These are phyloP conservation scores for Oxyruncus cristatus DNA, from an alignment of 2,113 vertebrate species.

Conservation along the genomic window DNA sequence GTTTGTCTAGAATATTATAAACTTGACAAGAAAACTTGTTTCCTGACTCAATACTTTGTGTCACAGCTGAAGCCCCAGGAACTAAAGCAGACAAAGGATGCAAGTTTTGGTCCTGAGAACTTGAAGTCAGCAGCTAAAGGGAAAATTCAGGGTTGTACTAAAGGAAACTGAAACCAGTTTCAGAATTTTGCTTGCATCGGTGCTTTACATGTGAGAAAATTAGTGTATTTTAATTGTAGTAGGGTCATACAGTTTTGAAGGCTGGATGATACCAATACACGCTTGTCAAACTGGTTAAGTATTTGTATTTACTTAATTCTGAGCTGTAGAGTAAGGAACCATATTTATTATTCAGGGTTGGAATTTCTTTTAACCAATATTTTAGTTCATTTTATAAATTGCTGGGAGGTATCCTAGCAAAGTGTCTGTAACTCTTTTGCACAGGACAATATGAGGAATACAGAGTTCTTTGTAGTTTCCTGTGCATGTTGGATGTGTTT, in stretches of 20 bases:
- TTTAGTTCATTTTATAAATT: background rate
- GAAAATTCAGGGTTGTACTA: background rate
- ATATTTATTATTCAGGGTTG: background rate
- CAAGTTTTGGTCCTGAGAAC: background rate
- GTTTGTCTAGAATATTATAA: background rate
- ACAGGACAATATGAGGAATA: background rate
- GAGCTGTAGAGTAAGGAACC: background rate
- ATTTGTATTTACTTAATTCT: background rate
- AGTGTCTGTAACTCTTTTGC: background rate
- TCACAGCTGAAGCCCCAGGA: background rate
- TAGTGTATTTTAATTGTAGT: background rate
- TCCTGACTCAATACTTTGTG: background rate
- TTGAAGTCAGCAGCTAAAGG: background rate
- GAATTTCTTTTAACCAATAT: background rate
- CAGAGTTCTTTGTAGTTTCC: background rate
- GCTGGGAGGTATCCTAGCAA: background rate
- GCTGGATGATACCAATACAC: background rate
- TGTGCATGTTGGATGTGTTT: accelerated
- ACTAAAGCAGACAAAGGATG: background rate
- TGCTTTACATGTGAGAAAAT: background rate
- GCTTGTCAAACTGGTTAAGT: background rate
- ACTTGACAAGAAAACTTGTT: background rate
- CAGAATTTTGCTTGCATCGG: background rate
- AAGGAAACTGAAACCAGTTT: background rate
- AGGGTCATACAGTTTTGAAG: background rate